phyloP scores from a whole-genome alignment of 2,113 vertebrate species.

The Heterocephalus glaber region DNA sequence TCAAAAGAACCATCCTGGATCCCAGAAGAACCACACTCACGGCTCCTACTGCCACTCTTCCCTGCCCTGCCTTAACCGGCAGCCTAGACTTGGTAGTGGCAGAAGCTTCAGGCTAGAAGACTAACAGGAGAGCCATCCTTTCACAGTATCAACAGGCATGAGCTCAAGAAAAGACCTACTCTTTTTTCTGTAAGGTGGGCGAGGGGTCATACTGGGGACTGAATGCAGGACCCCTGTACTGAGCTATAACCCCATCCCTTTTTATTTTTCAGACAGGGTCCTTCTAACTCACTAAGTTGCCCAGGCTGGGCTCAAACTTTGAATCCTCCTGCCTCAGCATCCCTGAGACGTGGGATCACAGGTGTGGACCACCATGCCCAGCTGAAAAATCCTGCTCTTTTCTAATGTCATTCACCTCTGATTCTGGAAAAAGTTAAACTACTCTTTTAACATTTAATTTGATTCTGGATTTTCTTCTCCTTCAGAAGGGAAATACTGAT shows the following conservation, averaged over 20 bases:
- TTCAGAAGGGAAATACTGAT: neutral
- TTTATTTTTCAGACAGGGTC: neutral
- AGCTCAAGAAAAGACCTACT: neutral
- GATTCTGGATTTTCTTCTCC: neutral
- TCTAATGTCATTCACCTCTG: neutral
- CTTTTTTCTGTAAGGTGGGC: too few species aligned
- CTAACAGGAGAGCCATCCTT: neutral
- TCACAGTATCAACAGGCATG: neutral
- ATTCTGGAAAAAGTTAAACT: conserved; percentile 9
- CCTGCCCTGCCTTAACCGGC: neutral
- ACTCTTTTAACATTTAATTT: neutral
- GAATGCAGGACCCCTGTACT: neutral
- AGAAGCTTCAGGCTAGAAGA: neutral
- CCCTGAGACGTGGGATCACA: neutral
- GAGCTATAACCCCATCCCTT: neutral
- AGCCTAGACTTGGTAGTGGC: neutral
- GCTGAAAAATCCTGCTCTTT: neutral
- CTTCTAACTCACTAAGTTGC: neutral
- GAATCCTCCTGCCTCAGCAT: neutral
- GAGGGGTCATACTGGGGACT: neutral
- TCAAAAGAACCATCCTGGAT: neutral
- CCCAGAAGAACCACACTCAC: neutral
- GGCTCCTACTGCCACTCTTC: neutral
- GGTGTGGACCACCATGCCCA: neutral
- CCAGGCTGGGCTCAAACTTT: neutral